phyloP scores from a whole-genome alignment of 2,797 vertebrate species.

The Saxicola maurus region DNA sequence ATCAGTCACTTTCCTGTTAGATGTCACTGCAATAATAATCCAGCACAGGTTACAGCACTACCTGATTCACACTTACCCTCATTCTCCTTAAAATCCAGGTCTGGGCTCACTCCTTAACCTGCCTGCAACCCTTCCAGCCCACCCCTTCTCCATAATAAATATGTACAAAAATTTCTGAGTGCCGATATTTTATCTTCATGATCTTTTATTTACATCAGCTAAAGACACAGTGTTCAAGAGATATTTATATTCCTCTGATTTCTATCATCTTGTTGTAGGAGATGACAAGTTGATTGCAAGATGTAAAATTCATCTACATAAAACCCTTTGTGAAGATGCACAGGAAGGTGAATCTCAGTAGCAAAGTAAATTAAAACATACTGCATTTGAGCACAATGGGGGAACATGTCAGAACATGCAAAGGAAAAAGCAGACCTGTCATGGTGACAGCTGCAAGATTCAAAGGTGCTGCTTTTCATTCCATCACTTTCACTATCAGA shows the following conservation, averaged over 20 bases:
- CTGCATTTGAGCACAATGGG: not conserved
- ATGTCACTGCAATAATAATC: not conserved
- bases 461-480: not conserved
- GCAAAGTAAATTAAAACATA: slow-evolving; percentile 16
- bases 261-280: not conserved
- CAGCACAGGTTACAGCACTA: not conserved
- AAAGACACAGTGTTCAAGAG: not conserved
- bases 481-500: not conserved
- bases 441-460: not conserved
- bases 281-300: slow-evolving; percentile 35
- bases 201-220: not conserved
- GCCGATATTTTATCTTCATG: not conserved
- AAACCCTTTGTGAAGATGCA: not conserved
- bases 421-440: not conserved
- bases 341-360: slow-evolving; percentile 2
- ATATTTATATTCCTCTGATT: slow-evolving; percentile 30
- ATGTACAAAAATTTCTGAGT: not conserved
- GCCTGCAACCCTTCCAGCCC: not conserved
- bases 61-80: not conserved
- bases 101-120: not conserved
- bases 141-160: not conserved
- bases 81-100: not conserved
- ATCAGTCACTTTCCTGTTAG: not conserved
- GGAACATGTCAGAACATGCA: not conserved
- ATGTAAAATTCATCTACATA: slow-evolving; percentile 3